phyloP scores from a whole-genome alignment of 2,113 vertebrate genomes.

The Barnardius zonarius region DNA sequence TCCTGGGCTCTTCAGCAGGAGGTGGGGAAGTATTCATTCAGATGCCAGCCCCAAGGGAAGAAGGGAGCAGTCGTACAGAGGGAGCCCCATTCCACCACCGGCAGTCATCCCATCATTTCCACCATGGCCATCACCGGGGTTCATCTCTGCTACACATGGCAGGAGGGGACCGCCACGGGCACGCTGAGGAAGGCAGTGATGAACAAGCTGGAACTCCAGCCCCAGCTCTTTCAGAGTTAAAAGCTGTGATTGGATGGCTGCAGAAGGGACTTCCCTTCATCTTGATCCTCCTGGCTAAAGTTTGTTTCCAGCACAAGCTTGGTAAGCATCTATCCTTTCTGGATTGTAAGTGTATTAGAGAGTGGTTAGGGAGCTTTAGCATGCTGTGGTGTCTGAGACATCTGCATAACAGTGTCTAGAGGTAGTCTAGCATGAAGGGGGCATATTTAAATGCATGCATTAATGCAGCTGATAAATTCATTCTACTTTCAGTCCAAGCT shows the following conservation, averaged over 20 bases:
- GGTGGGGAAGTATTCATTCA: slow-evolving; percentile 90
- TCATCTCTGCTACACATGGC: slow-evolving; percentile 88
- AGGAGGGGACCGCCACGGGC: slow-evolving; percentile 80
- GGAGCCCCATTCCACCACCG: slow-evolving; percentile 79
- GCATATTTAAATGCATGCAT: neutral
- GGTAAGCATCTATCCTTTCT: slow-evolving; percentile 70
- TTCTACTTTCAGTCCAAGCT: neutral
- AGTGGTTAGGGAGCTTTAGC: neutral
- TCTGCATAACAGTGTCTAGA: neutral
- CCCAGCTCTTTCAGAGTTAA: slow-evolving; percentile 90
- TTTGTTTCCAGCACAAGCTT: slow-evolving; percentile 97
- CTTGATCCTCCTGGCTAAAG: slow-evolving; percentile 92
- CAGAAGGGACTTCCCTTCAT: slow-evolving; percentile 98
- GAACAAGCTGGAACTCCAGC: slow-evolving; percentile 85
- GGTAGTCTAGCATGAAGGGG: neutral
- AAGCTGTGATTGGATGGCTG: slow-evolving; percentile 89
- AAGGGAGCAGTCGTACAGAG: slow-evolving; percentile 78
- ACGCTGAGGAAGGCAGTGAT: slow-evolving; percentile 80
- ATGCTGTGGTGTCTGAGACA: neutral
- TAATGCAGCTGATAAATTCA: neutral
- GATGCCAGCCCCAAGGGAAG: slow-evolving; percentile 89
- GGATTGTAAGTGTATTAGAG: neutral
- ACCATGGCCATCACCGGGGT: slow-evolving; percentile 80
- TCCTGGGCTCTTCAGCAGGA: slow-evolving; percentile 83
- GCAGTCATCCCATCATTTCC: slow-evolving; percentile 78